Evolutionary conservation across 2,113 vertebrate genomes (phyloP).

Genomic region (Hyperopisus bebe): DNA sequence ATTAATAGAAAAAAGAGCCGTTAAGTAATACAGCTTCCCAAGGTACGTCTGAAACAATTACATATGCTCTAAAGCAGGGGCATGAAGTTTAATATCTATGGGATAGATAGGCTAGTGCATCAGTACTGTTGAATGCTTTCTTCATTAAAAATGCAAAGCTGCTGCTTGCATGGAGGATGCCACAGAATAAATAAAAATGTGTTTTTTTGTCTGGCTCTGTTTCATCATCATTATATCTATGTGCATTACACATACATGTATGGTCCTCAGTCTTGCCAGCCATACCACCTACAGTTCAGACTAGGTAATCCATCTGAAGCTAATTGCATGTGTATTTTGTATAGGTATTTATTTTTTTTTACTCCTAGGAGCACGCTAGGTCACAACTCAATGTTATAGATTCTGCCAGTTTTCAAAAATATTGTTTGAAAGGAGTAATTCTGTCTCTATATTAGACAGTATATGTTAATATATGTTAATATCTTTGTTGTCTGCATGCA

Average conservation of each 20-base stretch:
- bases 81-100: background rate
- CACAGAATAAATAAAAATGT: background rate
- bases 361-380: background rate
- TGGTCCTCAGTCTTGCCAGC: too few relatives aligned
- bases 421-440: background rate
- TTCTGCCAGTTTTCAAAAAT: background rate
- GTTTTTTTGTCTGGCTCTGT: background rate
- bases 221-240: background rate
- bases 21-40: background rate
- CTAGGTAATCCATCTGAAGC: too few relatives aligned
- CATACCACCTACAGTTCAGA: too few relatives aligned
- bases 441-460: too few relatives aligned
- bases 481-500: background rate
- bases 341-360: background rate
- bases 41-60: background rate
- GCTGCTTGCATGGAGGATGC: background rate
- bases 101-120: background rate
- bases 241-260: background rate
- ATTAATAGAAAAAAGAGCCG: background rate
- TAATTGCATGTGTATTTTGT: background rate
- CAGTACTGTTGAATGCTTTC: background rate
- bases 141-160: background rate
- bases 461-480: background rate
- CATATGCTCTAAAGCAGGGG: background rate
- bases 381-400: background rate